Evolutionary conservation across 2,113 vertebrate genomes (phyloP).

Genomic region (Cavia porcellus): DNA sequence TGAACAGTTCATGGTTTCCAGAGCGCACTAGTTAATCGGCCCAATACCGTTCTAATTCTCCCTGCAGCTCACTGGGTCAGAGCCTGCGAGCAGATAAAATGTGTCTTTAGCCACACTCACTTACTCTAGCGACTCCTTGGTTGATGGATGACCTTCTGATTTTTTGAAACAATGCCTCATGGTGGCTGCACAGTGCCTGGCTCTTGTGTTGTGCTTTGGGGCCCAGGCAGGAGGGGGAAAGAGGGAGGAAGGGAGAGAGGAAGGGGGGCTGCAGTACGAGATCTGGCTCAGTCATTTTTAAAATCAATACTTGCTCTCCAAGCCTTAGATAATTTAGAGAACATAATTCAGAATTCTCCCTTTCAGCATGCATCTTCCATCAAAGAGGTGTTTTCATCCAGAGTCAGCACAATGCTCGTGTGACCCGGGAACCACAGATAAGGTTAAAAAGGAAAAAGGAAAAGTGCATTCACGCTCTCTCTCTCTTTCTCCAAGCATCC

Average conservation of each 20-base stretch:
- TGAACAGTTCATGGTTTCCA: slow-evolving; percentile 85
- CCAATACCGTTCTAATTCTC: slow-evolving; percentile 88
- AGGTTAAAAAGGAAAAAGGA: slow-evolving; percentile 86
- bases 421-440: slow-evolving; percentile 88
- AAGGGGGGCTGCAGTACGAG: slow-evolving; percentile 87
- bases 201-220: slow-evolving; percentile 90
- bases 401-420: slow-evolving; percentile 90
- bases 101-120: slow-evolving; percentile 87
- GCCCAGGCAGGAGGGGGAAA: slow-evolving; percentile 40
- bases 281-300: slow-evolving; percentile 96
- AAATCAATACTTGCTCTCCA: slow-evolving; percentile 98
- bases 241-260: not conserved
- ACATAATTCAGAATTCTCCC: slow-evolving; percentile 98
- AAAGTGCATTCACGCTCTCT: slow-evolving; percentile 44
- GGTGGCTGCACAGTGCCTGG: slow-evolving; percentile 82
- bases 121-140: slow-evolving; percentile 87
- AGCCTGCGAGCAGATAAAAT: slow-evolving; percentile 87
- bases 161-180: slow-evolving; percentile 90
- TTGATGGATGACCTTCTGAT: slow-evolving; percentile 91
- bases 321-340: slow-evolving; percentile 97
- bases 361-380: slow-evolving; percentile 94
- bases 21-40: slow-evolving; percentile 87
- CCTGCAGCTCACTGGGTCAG: slow-evolving; percentile 85
- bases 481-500: slow-evolving; percentile 46
- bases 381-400: slow-evolving; percentile 90